phyloP scores from a whole-genome alignment of 53 echinoderm and acorn worm species.

The Holothuria scabra region DNA sequence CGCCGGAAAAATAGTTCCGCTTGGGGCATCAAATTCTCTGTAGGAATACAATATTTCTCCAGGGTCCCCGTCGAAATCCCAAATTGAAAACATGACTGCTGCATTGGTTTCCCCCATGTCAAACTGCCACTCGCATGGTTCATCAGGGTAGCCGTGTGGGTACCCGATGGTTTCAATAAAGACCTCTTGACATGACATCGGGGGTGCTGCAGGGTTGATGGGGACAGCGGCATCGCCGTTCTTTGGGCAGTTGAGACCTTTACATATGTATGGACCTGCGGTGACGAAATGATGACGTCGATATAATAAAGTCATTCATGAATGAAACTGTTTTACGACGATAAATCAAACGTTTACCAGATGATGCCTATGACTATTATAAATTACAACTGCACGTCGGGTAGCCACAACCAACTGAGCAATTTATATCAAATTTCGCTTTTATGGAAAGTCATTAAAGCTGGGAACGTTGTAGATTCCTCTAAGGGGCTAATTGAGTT shows the following conservation, averaged over 20 bases:
- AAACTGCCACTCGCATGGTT: slow-evolving; percentile 7
- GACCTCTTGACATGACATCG: not conserved
- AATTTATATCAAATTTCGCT: too few relatives aligned
- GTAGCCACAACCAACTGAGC: too few relatives aligned
- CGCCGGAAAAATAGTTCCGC: not conserved
- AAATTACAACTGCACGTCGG: too few relatives aligned
- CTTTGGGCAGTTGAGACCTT: not conserved
- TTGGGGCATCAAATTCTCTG: not conserved
- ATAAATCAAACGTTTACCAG: too few relatives aligned
- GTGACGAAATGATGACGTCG: too few relatives aligned
- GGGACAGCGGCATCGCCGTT: not conserved
- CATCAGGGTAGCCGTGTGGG: slow-evolving; percentile 18
- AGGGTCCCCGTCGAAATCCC: slow-evolving; percentile 9
- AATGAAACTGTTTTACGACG: too few relatives aligned
- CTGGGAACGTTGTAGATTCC: too few relatives aligned
- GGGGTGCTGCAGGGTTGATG: not conserved
- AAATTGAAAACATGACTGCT: not conserved
- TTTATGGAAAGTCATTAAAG: too few relatives aligned
- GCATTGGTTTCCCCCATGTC: not conserved
- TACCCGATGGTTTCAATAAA: slow-evolving; percentile 21
- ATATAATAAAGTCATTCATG: too few relatives aligned
- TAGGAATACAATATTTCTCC: not conserved
- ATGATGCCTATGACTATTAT: too few relatives aligned
- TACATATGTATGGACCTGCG: slow-evolving; percentile 16
- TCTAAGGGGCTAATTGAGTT: too few relatives aligned